A percentile compares a stretch with the other conserved stretches of the same genome.
Evolutionary conservation across 1,140 invertebrate species (phyloP).

Genomic region (Bemisia tabaci): DNA sequence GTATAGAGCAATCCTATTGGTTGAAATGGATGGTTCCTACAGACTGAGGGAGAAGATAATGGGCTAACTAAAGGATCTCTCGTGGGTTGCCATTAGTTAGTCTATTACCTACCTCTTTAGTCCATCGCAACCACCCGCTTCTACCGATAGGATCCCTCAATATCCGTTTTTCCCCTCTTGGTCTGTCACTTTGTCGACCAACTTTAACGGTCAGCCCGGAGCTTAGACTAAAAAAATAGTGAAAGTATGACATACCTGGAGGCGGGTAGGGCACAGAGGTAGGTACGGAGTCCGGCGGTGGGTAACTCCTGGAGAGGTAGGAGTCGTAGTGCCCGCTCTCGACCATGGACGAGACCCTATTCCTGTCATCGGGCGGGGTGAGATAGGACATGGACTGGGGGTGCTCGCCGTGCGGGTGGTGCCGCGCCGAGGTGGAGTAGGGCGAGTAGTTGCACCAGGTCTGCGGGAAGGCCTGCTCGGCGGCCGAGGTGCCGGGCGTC

Average conservation of each 20-base stretch:
- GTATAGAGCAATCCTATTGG: no score
- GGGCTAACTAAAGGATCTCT: no score
- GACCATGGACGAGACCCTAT: not conserved
- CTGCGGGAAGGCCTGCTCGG: slow-evolving; percentile 51
- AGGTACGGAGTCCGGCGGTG: not conserved
- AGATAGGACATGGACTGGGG: slow-evolving; percentile 8
- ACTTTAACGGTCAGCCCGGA: no score
- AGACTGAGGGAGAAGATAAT: no score
- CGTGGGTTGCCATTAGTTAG: no score
- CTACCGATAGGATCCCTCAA: no score
- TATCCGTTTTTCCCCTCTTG: no score
- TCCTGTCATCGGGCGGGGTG: not conserved
- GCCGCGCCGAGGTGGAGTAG: slow-evolving; percentile 37
- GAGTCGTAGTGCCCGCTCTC: not conserved
- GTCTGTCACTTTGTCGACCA: no score
- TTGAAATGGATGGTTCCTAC: no score
- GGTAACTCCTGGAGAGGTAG: not conserved
- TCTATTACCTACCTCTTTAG: no score
- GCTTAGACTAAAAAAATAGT: no score
- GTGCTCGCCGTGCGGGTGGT: slow-evolving; percentile 38
- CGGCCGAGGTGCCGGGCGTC: slow-evolving; percentile 37
- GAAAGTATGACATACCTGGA: not conserved
- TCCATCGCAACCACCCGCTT: no score
- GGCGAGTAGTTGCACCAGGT: slow-evolving; percentile 56
- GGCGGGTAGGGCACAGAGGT: not conserved